Base-by-base conservation (phyloP, 2,113 vertebrate genomes). In the Hoplias malabaricus region DNA sequence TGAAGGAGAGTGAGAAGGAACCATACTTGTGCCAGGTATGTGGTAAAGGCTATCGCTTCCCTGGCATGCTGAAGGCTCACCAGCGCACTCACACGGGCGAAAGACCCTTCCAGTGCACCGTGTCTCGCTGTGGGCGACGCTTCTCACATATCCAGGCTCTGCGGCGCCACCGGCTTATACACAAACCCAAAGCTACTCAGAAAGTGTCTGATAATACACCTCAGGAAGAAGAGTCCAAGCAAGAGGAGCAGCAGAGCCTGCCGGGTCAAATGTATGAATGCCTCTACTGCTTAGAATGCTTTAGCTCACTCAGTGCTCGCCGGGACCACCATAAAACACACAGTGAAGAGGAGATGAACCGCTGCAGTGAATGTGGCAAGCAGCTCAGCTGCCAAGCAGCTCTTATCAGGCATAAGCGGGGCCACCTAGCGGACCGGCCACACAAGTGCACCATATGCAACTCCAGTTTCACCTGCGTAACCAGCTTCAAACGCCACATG, bases 41-140 rank as follows among this genome's bases (percentile, higher is more conserved):
- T 69, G 87, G 90, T n/a, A 94, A 94, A 68, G 88, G 88, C 42
- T 96, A 94, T 2, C 89, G 89, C 25, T 94, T 93, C 1, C 91
- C 90, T 4, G 94, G 93, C 29, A 90, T 94, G 57, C 88, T 96
- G 0, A 90, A 90, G 80, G 92, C 94, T 36, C 95, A 96, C 65
- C 83, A 76, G 69, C 88, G 89, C 50, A 86, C 83, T 36, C 91
- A 92, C 84, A 89, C 90, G 0, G 88, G 89, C 43, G 94, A 92
- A 78, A 88, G 85, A 73, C 89, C 90, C 5, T 91, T 87, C 77
- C 67, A 82, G 2, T 91, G 90, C 57, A 57, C 85, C 1, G 79
- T 54, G 4, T 50, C 67, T 23, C 84, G 85, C 84, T 90, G 89
- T 0, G 89, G 85, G 0, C 86, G 90, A 62, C 88, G 89, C 84